Percentiles rank a stretch among this genome's conserved stretches.
phyloP scores from a whole-genome alignment of 2,888 invertebrate species.

The Andrena trimmerana region DNA sequence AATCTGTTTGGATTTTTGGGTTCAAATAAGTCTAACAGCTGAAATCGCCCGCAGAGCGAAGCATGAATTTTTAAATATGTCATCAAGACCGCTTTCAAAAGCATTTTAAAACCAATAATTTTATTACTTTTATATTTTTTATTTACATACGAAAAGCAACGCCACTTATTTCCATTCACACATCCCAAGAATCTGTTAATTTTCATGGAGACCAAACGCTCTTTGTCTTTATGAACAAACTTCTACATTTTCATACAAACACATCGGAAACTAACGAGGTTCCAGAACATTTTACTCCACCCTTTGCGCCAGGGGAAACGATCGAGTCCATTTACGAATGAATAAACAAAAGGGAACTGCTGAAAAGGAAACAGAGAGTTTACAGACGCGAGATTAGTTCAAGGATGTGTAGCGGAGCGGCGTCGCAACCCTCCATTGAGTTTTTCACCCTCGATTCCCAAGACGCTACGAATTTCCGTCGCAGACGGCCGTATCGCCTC shows the following conservation, averaged over 20 bases:
- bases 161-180: conserved; percentile 7
- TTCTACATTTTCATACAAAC: conserved; percentile 27
- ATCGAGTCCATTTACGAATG: conserved; percentile 58
- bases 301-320: conserved; percentile 14
- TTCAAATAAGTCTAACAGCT: too few relatives aligned
- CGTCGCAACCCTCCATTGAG: conserved; percentile 30
- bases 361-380: conserved; percentile 50
- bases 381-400: conserved; percentile 67
- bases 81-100: too few relatives aligned
- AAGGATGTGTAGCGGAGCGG: conserved; percentile 29
- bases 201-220: conserved; percentile 4
- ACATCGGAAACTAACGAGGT: conserved; percentile 6
- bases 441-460: conserved; percentile 61
- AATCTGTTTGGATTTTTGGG: too few relatives aligned
- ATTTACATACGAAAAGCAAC: neutral
- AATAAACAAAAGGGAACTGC: conserved; percentile 61
- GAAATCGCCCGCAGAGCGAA: too few relatives aligned
- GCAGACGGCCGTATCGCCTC: conserved; percentile 47
- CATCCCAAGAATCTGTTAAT: conserved; percentile 14
- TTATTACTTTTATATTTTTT: too few relatives aligned
- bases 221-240: conserved; percentile 25
- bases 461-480: conserved; percentile 72
- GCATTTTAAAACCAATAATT: too few relatives aligned
- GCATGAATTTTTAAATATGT: too few relatives aligned
- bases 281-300: neutral